Percentiles rank a stretch among this genome's conserved stretches.
Evolutionary conservation across 2,797 vertebrate genomes (phyloP).

Genomic region (Sebastes diploproa): DNA sequence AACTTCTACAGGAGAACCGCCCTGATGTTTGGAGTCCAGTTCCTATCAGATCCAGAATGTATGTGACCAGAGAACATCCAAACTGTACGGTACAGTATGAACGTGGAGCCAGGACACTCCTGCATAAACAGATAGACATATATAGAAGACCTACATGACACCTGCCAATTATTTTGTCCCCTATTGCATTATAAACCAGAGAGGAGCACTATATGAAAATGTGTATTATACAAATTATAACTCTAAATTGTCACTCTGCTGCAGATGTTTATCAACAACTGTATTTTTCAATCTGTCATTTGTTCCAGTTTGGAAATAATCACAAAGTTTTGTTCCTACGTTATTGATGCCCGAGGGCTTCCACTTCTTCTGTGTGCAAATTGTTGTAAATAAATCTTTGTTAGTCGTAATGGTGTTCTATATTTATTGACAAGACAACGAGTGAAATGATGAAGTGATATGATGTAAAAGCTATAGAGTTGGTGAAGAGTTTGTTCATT

Average conservation of each 20-base stretch:
- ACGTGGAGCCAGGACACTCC: background rate
- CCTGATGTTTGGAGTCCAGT: background rate
- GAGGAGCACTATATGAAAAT: background rate
- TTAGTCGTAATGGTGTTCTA: background rate
- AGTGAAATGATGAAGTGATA: background rate
- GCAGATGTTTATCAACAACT: background rate
- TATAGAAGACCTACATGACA: background rate
- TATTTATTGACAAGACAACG: background rate
- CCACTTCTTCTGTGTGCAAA: slow-evolving; percentile 15
- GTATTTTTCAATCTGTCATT: background rate
- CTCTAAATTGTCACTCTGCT: background rate
- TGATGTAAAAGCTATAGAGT: background rate
- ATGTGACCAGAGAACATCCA: background rate
- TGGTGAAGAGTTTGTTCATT: background rate
- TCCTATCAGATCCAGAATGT: background rate
- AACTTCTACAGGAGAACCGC: background rate
- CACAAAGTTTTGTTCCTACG: background rate
- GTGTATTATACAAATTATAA: background rate
- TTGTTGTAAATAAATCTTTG: slow-evolving; percentile 48
- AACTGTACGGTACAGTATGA: background rate
- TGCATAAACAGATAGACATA: background rate
- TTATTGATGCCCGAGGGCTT: slow-evolving; percentile 24
- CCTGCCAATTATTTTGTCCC: background rate
- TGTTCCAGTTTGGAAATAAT: background rate
- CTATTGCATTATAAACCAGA: background rate